These are phyloP conservation scores for Lutraria rhynchaena DNA, from an alignment of 1,140 invertebrate genomes.

Conservation along the genomic window DNA sequence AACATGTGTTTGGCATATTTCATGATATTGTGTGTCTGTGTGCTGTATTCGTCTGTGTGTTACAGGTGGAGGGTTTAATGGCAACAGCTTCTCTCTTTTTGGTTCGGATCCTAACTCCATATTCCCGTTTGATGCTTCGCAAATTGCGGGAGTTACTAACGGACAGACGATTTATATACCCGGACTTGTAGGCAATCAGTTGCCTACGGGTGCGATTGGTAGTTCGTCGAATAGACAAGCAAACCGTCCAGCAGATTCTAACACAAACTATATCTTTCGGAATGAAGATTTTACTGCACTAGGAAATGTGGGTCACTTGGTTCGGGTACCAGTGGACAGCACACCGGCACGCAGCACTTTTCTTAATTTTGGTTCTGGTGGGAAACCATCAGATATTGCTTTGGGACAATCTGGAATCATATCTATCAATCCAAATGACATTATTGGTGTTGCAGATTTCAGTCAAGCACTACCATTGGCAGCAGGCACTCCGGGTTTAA, in stretches of 20 bases:
- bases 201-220: slow-evolving; percentile 10
- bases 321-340: neutral
- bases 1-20: too few relatives aligned
- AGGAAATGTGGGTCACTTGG: slow-evolving; percentile 41
- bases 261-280: neutral
- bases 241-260: neutral
- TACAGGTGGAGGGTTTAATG: slow-evolving; percentile 47
- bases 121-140: slow-evolving; percentile 35
- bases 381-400: neutral
- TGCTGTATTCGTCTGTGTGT: slow-evolving; percentile 28
- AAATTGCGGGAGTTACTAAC: slow-evolving; percentile 27
- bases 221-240: neutral
- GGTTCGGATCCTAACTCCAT: neutral
- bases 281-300: slow-evolving; percentile 51
- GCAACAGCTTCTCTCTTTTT: slow-evolving; percentile 1
- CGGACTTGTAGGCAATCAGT: slow-evolving; percentile 23
- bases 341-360: neutral
- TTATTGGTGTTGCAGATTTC: slow-evolving; percentile 45
- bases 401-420: slow-evolving; percentile 4
- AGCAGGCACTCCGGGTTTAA: slow-evolving; percentile 6
- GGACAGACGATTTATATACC: slow-evolving; percentile 42
- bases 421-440: slow-evolving; percentile 23
- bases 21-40: too few relatives aligned
- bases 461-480: neutral
- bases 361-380: neutral